A percentile compares a stretch with the other conserved stretches of the same genome.
Evolutionary conservation across 2,113 vertebrate genomes (phyloP).

Genomic region (Desmodus rotundus): DNA sequence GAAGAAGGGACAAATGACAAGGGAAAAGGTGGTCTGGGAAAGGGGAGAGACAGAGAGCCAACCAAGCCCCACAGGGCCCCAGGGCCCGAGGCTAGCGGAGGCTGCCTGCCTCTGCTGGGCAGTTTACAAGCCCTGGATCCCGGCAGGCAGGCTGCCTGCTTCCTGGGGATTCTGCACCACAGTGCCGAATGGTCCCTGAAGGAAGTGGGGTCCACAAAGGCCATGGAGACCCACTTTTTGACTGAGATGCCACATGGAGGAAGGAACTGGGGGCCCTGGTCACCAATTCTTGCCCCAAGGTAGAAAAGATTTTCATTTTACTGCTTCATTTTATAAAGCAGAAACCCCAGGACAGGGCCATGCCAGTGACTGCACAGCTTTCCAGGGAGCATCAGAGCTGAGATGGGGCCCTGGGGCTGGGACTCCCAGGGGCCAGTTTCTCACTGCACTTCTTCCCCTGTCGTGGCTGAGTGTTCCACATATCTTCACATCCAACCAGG

Average conservation of each 20-base stretch:
- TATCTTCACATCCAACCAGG: not conserved
- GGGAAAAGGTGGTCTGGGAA: not conserved
- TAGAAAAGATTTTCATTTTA: not conserved
- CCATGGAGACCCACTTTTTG: not conserved
- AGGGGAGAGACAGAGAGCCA: not conserved
- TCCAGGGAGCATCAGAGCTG: accelerated
- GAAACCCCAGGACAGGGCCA: accelerated
- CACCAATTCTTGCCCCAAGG: not conserved
- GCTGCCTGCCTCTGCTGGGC: not conserved
- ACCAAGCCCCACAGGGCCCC: not conserved
- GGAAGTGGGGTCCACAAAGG: not conserved
- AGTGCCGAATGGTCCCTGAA: not conserved
- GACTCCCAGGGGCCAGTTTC: not conserved
- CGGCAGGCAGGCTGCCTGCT: not conserved
- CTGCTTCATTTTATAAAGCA: accelerated
- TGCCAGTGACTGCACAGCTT: not conserved
- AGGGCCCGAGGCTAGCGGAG: not conserved
- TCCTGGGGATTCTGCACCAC: not conserved
- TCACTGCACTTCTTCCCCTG: not conserved
- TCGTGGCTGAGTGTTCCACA: not conserved
- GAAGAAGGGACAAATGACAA: not conserved
- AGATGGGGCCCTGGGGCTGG: not conserved
- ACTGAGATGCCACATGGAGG: conserved; percentile 27
- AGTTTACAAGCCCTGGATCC: not conserved
- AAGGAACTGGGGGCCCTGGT: not conserved